These are phyloP conservation scores for Petrophora chlorosata DNA, from an alignment of 2,888 invertebrate species.

Conservation along the genomic window DNA sequence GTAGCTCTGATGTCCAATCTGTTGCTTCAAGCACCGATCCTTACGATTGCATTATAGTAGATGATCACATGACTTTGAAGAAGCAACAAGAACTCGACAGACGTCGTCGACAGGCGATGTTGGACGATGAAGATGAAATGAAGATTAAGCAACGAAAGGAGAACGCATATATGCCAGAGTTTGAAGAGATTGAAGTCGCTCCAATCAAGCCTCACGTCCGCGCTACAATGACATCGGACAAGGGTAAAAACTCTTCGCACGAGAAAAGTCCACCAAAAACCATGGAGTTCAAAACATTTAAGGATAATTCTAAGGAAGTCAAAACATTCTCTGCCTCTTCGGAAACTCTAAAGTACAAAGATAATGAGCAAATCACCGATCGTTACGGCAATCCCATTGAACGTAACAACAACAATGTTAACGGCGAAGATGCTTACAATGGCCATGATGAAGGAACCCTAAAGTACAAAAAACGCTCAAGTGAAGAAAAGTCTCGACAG, in stretches of 20 bases:
- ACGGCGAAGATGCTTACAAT: conserved; percentile 66
- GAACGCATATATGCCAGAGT: conserved; percentile 76
- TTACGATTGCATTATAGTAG: conserved; percentile 92
- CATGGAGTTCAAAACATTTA: conserved; percentile 81
- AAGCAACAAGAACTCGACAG: conserved; percentile 79
- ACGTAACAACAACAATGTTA: conserved; percentile 65
- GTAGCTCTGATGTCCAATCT: conserved; percentile 86
- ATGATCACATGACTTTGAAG: conserved; percentile 87
- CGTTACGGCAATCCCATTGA: conserved; percentile 76
- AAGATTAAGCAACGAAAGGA: conserved; percentile 70
- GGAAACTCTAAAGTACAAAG: conserved; percentile 78
- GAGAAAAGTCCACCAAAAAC: conserved; percentile 72
- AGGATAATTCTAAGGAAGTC: conserved; percentile 77
- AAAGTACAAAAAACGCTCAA: conserved; percentile 75
- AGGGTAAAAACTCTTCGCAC: conserved; percentile 67
- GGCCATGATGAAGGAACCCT: conserved; percentile 76
- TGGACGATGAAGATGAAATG: conserved; percentile 56
- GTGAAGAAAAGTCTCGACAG: conserved; percentile 69
- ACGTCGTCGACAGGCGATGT: conserved; percentile 68
- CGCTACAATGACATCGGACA: conserved; percentile 71
- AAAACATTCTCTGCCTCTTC: conserved; percentile 80
- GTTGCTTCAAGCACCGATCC: conserved; percentile 89
- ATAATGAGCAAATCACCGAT: conserved; percentile 69
- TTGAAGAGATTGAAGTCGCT: conserved; percentile 79
- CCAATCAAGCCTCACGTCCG: conserved; percentile 78